These are phyloP conservation scores for Spisula subtruncata DNA, from an alignment of 2,888 invertebrate genomes.

Conservation along the genomic window DNA sequence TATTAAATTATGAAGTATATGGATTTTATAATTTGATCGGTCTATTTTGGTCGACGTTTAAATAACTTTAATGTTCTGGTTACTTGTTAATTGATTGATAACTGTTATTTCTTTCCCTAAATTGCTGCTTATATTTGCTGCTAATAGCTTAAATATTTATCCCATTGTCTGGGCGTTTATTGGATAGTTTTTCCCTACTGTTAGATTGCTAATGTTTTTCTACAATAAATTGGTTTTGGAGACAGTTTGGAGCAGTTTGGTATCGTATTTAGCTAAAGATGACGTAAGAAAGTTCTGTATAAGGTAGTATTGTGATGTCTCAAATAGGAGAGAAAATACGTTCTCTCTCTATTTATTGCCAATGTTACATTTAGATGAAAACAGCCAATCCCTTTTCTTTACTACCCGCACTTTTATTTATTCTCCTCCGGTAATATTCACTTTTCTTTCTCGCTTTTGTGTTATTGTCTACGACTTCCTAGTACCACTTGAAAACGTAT, in stretches of 20 bases:
- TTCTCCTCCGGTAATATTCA: neutral
- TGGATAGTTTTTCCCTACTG: neutral
- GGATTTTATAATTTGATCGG: neutral
- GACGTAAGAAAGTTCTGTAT: constrained; percentile 3
- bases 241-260: constrained; percentile 11
- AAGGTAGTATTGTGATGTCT: constrained; percentile 1
- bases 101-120: constrained; percentile 3
- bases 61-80: neutral
- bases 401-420: neutral
- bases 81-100: constrained; percentile 10
- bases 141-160: constrained; percentile 8
- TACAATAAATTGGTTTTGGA: constrained; percentile 26
- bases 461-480: neutral
- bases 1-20: neutral
- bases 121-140: neutral
- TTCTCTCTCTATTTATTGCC: neutral
- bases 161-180: neutral
- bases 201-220: constrained; percentile 15
- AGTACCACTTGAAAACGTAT: neutral
- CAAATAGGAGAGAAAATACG: constrained; percentile 22
- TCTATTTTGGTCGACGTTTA: neutral
- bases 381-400: neutral
- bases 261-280: constrained; percentile 19
- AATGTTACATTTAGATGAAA: constrained; percentile 7
- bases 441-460: neutral